Evolutionary conservation across 1,140 invertebrate genomes (phyloP).

Genomic region (Sarcophaga bullata): DNA sequence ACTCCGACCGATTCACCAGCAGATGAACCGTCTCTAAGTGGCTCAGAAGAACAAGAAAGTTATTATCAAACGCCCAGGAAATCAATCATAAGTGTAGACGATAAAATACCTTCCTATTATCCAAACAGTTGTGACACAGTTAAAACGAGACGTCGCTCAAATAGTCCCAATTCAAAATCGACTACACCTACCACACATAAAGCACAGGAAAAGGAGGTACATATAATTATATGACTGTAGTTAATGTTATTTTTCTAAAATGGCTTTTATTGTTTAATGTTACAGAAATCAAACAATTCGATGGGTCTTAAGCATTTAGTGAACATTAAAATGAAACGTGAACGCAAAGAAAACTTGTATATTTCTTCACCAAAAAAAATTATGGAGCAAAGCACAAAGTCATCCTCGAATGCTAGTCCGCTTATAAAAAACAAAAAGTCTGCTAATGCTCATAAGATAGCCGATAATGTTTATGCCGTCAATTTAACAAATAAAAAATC

Average conservation of each 20-base stretch:
- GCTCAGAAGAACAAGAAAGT: slow-evolving; percentile 51
- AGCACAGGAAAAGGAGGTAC: not conserved
- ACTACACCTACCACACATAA: not conserved
- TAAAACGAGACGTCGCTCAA: slow-evolving; percentile 51
- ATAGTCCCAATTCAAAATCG: slow-evolving; percentile 20
- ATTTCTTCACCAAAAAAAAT: slow-evolving; percentile 63
- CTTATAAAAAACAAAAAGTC: slow-evolving; percentile 50
- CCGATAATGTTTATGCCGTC: slow-evolving; percentile 62
- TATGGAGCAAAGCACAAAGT: slow-evolving; percentile 57
- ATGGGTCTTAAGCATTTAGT: slow-evolving; percentile 53
- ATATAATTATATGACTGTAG: not conserved
- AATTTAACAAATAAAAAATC: slow-evolving; percentile 51
- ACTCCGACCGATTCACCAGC: slow-evolving; percentile 62
- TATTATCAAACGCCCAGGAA: slow-evolving; percentile 62
- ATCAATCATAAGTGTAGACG: slow-evolving; percentile 60
- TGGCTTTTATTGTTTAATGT: not conserved
- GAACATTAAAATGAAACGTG: slow-evolving; percentile 52
- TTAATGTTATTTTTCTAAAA: not conserved
- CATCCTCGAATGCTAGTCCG: not conserved
- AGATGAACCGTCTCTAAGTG: slow-evolving; percentile 23
- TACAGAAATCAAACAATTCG: slow-evolving; percentile 30
- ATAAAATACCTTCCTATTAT: slow-evolving; percentile 64
- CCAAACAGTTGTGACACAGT: slow-evolving; percentile 62
- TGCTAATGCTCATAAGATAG: slow-evolving; percentile 61
- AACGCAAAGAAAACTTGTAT: slow-evolving; percentile 61